Evolutionary conservation across 2,113 vertebrate species (phyloP).

Genomic region (Gallinago paraguaiae): DNA sequence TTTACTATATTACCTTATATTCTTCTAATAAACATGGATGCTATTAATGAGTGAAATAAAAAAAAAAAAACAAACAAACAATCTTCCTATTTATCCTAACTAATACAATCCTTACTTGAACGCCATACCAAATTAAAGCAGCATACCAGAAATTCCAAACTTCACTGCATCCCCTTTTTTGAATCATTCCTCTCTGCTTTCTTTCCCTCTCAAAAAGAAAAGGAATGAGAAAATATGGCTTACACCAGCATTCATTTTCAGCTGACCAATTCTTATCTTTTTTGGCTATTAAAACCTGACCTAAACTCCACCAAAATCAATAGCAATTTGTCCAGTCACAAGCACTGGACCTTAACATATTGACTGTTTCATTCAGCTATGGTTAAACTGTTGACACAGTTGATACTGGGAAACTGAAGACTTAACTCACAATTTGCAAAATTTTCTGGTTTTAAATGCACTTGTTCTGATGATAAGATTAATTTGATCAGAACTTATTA

Average conservation of each 20-base stretch:
- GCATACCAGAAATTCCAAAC: not conserved
- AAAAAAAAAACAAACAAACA: not conserved
- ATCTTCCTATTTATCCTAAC: not conserved
- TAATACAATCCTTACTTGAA: not conserved
- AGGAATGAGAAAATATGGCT: not conserved
- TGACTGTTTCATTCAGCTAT: not conserved
- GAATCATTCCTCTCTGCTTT: not conserved
- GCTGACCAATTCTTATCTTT: not conserved
- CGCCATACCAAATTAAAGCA: not conserved
- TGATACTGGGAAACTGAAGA: not conserved
- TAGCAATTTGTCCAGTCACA: not conserved
- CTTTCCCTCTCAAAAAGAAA: not conserved
- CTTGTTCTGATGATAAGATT: not conserved
- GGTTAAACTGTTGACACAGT: not conserved
- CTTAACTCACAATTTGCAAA: not conserved
- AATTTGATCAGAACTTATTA: not conserved
- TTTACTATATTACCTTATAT: not conserved
- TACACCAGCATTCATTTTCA: not conserved
- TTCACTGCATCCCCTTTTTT: accelerated
- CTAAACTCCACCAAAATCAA: not conserved
- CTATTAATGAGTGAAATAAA: not conserved
- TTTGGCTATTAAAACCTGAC: not conserved
- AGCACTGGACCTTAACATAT: not conserved
- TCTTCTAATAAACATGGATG: not conserved
- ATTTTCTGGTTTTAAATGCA: not conserved